phyloP scores from a whole-genome alignment of 2,888 invertebrate genomes.

The Griposia aprilina region DNA sequence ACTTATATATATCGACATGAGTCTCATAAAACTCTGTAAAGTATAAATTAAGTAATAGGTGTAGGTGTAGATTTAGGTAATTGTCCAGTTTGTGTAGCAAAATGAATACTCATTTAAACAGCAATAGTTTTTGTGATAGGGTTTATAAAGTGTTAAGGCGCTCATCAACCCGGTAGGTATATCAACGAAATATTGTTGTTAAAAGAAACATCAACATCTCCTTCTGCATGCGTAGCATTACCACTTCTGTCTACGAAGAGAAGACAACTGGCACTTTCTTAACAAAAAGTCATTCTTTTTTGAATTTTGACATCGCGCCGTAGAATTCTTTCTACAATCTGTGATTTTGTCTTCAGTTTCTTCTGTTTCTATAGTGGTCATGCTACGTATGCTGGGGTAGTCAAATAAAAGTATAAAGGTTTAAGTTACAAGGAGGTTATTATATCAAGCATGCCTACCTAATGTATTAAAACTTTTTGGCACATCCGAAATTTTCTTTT shows the following conservation, averaged over 20 bases:
- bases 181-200: neutral
- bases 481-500: neutral
- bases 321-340: no score
- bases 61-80: neutral
- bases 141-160: neutral
- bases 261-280: no score
- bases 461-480: constrained; percentile 23
- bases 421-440: neutral
- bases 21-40: neutral
- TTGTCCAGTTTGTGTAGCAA: neutral
- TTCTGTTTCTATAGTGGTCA: no score
- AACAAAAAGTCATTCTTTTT: no score
- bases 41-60: neutral
- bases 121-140: constrained; percentile 16
- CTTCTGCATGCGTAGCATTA: no score
- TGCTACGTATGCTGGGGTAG: no score
- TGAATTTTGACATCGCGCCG: no score
- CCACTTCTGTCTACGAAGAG: no score
- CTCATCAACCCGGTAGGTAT: no score
- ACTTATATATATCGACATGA: neutral
- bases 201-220: neutral
- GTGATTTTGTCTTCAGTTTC: no score
- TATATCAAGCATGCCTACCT: no score
- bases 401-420: neutral
- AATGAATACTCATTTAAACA: constrained; percentile 6